A percentile compares a stretch with the other conserved stretches of the same genome.
These are phyloP conservation scores for Oreochromis niloticus DNA, from an alignment of 2,113 vertebrate genomes.

Conservation along the genomic window DNA sequence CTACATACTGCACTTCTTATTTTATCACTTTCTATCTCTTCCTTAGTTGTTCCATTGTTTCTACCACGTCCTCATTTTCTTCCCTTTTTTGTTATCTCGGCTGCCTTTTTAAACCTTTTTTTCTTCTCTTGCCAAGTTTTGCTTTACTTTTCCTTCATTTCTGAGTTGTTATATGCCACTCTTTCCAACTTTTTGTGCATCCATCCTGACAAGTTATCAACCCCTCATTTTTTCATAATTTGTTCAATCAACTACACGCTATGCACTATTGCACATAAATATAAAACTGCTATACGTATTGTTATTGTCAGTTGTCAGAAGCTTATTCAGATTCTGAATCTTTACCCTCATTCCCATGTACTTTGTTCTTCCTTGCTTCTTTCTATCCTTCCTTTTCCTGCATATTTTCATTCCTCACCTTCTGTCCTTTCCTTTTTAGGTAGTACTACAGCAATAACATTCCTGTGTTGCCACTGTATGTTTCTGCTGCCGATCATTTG, in stretches of 20 bases:
- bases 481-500: not conserved
- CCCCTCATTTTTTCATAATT: not conserved
- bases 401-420: not conserved
- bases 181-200: not conserved
- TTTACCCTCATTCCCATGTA: not conserved
- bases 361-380: not conserved
- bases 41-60: not conserved
- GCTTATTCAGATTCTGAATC: not conserved
- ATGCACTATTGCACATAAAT: not conserved
- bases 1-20: not conserved
- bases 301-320: not conserved
- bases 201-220: not conserved
- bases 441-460: not conserved
- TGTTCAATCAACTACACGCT: not conserved
- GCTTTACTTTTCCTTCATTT: not conserved
- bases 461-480: not conserved
- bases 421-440: not conserved
- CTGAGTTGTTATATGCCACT: not conserved
- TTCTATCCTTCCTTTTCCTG: not conserved
- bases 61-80: not conserved
- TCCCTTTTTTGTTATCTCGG: not conserved
- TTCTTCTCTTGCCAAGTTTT: not conserved
- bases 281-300: not conserved
- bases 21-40: not conserved
- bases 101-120: not conserved